Base-by-base conservation (phyloP, 2,888 invertebrate genomes). In the Spisula solida region DNA sequence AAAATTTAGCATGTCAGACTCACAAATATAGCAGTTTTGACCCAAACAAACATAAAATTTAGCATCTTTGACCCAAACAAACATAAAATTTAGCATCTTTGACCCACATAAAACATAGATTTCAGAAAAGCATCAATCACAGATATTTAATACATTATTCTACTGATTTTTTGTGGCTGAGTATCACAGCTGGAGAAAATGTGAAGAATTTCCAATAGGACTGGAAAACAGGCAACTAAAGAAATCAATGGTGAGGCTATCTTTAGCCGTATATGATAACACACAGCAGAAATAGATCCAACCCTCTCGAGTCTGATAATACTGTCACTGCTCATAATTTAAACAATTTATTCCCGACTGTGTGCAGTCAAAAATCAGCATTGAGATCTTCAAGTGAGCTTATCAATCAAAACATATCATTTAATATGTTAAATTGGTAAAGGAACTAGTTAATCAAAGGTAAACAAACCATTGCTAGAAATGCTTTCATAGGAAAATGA, bases 121-220 rank as follows among this genome's bases (percentile, higher is more conserved):
- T 85, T 85, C 78, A 85, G 85, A 85, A 84, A 85, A 75, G 78
- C 85, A 85, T 85, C 85, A 85, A 85, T 85, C 85, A 85, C 41
- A 34, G 56, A 78, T 56, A 85, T 85, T 79, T 56, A 79, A 85
- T 85, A 85, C 85, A 85, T n/a, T n/a, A 85, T 79, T 78, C 75
- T 85, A 85, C 41, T 51, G 56, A 31, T 31, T 78, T n/a, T 55
- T 78, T 78, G 85, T 56, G 34, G 79, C 85, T 48, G 85, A 55
- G 56, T 85, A 78, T 55, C 85, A 78, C 75, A 31, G 83, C 75
- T 75, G 25, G 85, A 51, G 83, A 83, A 66, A 29, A 55, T 85
- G 56, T 20, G 8, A 85, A 75, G 56, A 85, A 85, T 79, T 85
- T 85, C 85, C 85, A 79, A 85, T 85, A 85, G 56, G 41, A 85